Base-by-base conservation (phyloP, 2,888 invertebrate genomes). In the Pandemis cinnamomeana region DNA sequence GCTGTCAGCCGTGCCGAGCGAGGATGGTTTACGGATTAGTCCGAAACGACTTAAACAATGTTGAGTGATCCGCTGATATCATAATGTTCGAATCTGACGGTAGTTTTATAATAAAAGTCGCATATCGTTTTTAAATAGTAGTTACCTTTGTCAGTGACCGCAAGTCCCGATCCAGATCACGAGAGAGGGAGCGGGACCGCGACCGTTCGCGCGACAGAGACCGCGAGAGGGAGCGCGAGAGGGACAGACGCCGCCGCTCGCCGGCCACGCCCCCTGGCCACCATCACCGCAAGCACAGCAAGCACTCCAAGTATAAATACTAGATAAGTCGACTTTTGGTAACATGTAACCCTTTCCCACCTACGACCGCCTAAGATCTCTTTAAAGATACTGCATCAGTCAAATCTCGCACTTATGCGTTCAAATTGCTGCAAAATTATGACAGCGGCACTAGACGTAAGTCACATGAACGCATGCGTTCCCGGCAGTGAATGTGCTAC, bases 221-320 rank as follows among this genome's bases (percentile, higher is more conserved):
- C 82, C 53, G 91, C 81, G 77, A 84, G 82, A 42, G 82, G 42
- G 84, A 82, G 68, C 76, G 86, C 36, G 48, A 79, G 67, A 78
- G 87, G 41, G 85, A 85, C 4, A 80, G 85, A 36, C 80, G 92
- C 58, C 84, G 90, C 10, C 88, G 91, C 13, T 91, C 91, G 64
- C 91, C 93, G 15, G 87, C 90, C 85, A 91, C 94, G 82, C 92
- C 93, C 46, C 93, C 92, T 42, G 78, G 82, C 2, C 91, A 91
- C 78, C 91, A 91, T 63, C 91, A 92, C 77, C 83, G 92, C 70
- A 93, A 93, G 75, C 93, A 93, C 79, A 80, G 80, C 76, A 94
- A 94, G 78, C 94, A 94, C 78, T 82, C 90, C 68, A 94, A 94
- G 81, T 92, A 94, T 77, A 94, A 93, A 80, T 93, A 93, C 82